Percentiles rank a stretch among this genome's conserved stretches.
Evolutionary conservation across 2,113 vertebrate genomes (phyloP).

Genomic region (Egretta garzetta): DNA sequence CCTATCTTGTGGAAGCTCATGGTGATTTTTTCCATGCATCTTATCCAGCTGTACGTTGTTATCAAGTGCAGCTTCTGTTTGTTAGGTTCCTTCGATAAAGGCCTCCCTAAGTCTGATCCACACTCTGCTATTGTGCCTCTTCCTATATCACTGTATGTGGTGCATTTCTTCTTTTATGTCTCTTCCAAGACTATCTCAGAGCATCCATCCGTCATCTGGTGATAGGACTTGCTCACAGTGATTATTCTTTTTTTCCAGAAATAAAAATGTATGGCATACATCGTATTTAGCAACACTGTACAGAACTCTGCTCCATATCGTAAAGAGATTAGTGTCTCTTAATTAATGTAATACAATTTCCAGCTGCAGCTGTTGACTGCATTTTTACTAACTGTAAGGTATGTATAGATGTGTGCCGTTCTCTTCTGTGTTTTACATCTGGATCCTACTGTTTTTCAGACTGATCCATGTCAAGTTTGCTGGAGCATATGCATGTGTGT

Average conservation of each 20-base stretch:
- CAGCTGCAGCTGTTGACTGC: neutral
- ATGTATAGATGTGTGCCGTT: neutral
- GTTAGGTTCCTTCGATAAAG: slow-evolving; percentile 67
- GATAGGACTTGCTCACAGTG: neutral
- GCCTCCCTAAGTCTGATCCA: slow-evolving; percentile 30
- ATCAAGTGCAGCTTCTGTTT: slow-evolving; percentile 64
- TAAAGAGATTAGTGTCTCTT: slow-evolving; percentile 2
- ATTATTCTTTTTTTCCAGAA: slow-evolving; percentile 32
- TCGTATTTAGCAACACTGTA: slow-evolving; percentile 1
- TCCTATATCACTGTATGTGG: slow-evolving; percentile 1
- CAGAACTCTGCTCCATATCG: neutral
- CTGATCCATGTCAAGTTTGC: neutral
- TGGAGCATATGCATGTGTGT: neutral
- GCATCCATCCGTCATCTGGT: slow-evolving; percentile 28
- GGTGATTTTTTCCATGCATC: slow-evolving; percentile 65
- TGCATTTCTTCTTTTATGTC: slow-evolving; percentile 59
- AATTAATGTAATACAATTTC: neutral
- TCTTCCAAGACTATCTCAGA: slow-evolving; percentile 33
- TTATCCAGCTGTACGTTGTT: slow-evolving; percentile 53
- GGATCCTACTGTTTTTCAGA: neutral
- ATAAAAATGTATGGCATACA: slow-evolving; percentile 32
- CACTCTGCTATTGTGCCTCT: slow-evolving; percentile 9
- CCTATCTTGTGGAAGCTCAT: slow-evolving; percentile 59
- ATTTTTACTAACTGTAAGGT: neutral
- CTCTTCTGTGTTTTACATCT: neutral